Evolutionary conservation across 2,113 vertebrate genomes (phyloP).

Genomic region (Eulemur rufifrons): DNA sequence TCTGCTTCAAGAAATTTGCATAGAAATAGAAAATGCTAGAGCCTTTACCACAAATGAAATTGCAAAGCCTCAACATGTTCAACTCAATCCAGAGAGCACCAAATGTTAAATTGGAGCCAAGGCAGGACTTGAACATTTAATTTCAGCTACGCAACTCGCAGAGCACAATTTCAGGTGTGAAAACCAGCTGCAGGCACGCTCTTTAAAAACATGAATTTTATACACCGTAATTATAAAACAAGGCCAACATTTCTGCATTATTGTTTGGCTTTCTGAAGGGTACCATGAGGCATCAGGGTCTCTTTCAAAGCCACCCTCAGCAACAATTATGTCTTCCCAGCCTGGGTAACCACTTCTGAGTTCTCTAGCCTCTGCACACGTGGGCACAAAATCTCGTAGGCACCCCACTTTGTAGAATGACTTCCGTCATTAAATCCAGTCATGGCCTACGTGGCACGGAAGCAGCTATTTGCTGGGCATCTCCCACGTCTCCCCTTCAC

Average conservation of each 20-base stretch:
- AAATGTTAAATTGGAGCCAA: not conserved
- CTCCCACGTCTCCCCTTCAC: not conserved
- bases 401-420: not conserved
- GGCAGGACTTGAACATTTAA: not conserved
- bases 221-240: not conserved
- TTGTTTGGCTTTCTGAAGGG: not conserved
- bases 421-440: not conserved
- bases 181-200: not conserved
- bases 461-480: not conserved
- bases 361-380: not conserved
- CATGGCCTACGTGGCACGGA: not conserved
- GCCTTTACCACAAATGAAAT: not conserved
- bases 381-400: fast-evolving
- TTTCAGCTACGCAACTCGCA: not conserved
- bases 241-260: not conserved
- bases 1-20: constrained; percentile 57
- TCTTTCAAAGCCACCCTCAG: not conserved
- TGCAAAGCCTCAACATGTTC: not conserved
- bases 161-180: not conserved
- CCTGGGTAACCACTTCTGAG: fast-evolving
- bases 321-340: too few species aligned
- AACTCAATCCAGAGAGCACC: not conserved
- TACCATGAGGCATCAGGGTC: not conserved
- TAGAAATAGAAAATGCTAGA: constrained; percentile 53
- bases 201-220: not conserved